Conservation (phyloP, 2,888 invertebrate genomes). For the Synergus gifuensis region DNA sequence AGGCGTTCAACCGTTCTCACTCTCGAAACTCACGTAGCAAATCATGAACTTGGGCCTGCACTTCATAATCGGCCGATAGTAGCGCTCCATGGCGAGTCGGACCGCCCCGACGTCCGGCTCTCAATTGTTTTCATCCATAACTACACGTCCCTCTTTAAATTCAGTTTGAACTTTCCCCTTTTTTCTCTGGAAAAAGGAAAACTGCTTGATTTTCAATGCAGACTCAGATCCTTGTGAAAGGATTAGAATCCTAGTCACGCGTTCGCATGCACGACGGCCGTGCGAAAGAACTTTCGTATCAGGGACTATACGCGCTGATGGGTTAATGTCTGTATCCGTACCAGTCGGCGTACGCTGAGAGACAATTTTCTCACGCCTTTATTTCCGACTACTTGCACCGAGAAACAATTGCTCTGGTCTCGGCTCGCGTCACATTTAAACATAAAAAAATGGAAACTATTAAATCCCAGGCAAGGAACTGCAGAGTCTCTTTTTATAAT, state of each 20-base stretch:
- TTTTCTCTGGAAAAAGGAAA: background rate
- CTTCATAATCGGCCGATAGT: slow-evolving; percentile 60
- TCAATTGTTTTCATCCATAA: slow-evolving; percentile 34
- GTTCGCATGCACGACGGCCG: slow-evolving; percentile 41
- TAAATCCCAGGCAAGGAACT: background rate
- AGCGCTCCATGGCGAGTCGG: slow-evolving; percentile 60
- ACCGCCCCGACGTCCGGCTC: slow-evolving; percentile 36
- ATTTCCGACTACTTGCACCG: slow-evolving; percentile 49
- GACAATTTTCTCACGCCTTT: slow-evolving; percentile 67
- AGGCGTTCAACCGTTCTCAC: slow-evolving; percentile 67
- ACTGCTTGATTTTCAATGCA: slow-evolving; percentile 4
- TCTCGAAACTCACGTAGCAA: slow-evolving; percentile 68
- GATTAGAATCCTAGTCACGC: slow-evolving; percentile 16
- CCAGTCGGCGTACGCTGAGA: slow-evolving; percentile 70
- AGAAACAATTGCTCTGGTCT: slow-evolving; percentile 18
- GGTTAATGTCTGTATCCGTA: slow-evolving; percentile 77
- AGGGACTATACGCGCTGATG: slow-evolving; percentile 69
- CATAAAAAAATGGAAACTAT: background rate
- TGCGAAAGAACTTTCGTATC: slow-evolving; percentile 67
- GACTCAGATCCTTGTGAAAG: background rate
- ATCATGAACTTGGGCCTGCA: slow-evolving; percentile 65
- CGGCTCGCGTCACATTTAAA: slow-evolving; percentile 3
- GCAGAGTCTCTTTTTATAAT: background rate
- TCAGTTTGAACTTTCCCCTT: background rate
- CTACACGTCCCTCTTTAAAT: slow-evolving; percentile 25